Percentiles rank a stretch among this genome's conserved stretches.
Evolutionary conservation across 2,888 invertebrate species (phyloP).

Genomic region (Anagyrus pseudococci): DNA sequence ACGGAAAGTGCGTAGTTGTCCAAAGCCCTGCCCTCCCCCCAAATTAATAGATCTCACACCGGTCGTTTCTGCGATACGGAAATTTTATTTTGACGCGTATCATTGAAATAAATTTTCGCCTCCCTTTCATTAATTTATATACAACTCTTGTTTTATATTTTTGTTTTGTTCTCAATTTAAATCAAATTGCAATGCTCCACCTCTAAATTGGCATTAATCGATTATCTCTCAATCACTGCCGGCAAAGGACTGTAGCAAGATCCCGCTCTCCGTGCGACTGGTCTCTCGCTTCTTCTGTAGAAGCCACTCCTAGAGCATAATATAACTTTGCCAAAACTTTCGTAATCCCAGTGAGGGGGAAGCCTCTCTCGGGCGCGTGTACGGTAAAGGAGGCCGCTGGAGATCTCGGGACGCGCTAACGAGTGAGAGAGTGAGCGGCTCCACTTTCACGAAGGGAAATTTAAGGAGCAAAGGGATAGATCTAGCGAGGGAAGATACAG

Average conservation of each 20-base stretch:
- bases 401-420: neutral
- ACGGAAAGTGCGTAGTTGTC: slow-evolving; percentile 2
- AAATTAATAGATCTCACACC: slow-evolving; percentile 30
- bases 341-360: slow-evolving; percentile 41
- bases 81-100: slow-evolving; percentile 14
- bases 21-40: slow-evolving; percentile 1
- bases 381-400: slow-evolving; percentile 4
- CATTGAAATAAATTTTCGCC: neutral
- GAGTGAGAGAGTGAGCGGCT: neutral
- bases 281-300: neutral
- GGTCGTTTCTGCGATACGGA: slow-evolving; percentile 22
- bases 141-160: neutral
- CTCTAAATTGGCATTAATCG: no score
- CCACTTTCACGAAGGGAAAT: neutral
- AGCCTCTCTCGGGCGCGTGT: neutral
- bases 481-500: neutral
- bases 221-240: neutral
- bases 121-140: neutral
- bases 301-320: slow-evolving; percentile 9
- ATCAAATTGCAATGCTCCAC: no score
- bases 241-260: neutral
- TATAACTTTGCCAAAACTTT: slow-evolving; percentile 50
- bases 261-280: neutral
- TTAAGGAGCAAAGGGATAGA: neutral
- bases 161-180: no score